Evolutionary conservation across 2,113 vertebrate species (phyloP).

Genomic region (Myotis davidii): DNA sequence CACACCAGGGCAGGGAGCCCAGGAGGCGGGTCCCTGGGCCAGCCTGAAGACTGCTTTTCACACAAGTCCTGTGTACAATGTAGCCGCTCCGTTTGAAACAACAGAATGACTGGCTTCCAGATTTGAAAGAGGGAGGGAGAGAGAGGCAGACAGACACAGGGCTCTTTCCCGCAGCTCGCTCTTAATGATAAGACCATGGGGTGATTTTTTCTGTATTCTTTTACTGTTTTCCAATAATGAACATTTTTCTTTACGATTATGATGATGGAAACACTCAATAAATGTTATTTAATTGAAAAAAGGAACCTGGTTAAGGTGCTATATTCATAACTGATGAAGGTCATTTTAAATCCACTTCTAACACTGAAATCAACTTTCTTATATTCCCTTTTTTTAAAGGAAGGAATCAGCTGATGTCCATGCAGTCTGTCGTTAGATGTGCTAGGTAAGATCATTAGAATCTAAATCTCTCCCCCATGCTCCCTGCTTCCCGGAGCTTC

Average conservation of each 20-base stretch:
- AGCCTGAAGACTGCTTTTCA: background rate
- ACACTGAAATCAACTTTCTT: constrained; percentile 64
- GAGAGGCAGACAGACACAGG: background rate
- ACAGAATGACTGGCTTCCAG: background rate
- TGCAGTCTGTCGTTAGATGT: background rate
- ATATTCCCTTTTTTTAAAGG: background rate
- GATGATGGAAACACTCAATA: background rate
- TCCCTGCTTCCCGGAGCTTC: background rate
- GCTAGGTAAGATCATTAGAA: background rate
- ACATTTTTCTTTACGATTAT: background rate
- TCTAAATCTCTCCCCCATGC: background rate
- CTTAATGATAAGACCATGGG: background rate
- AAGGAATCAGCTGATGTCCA: background rate
- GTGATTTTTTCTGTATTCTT: background rate
- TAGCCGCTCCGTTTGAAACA: background rate
- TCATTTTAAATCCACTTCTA: constrained; percentile 35
- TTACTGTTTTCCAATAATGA: background rate
- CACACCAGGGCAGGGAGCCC: too few relatives aligned
- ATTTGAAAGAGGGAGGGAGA: too few relatives aligned
- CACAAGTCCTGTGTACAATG: rapidly evolving
- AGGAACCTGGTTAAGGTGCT: background rate
- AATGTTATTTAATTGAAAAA: background rate
- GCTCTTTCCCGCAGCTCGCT: background rate
- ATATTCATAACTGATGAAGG: background rate
- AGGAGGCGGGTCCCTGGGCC: rapidly evolving